Evolutionary conservation across 1,140 invertebrate species (phyloP), one percentile per base, ranked within the genome.

Genomic region (Orius laevigatus): DNA sequence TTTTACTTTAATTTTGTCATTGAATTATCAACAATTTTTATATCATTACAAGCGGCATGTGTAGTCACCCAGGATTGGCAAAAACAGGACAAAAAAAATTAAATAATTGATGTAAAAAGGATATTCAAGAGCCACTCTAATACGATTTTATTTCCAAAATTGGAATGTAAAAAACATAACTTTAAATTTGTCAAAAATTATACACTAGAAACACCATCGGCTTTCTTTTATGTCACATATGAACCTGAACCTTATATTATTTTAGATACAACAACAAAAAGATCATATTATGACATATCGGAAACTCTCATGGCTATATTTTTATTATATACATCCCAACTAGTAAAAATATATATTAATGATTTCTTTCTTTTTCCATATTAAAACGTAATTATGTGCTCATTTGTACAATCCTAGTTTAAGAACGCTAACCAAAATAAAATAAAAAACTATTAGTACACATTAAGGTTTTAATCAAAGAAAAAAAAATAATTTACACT

Each of bases 141-240:
- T 25, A 45, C 43, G 25, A 45, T 31, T 45, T 45, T 45, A 15
- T 45, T 31, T 45, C 32, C 43, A 19, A 33, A 45, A 45, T 10
- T 45, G 43, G 43, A 45, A 45, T 45, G 43, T 45, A 45, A 31
- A 45, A 45, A 45, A 45, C 43, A 45, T 45, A 45, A 45, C 43
- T 45, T 45, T 31, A 25, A 31, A 45, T 31, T 45, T 45, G 19
- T 45, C 19, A 45, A 45, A 42, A 45, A 45, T 45, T 45, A 45
- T 45, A 45, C 43, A 45, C 43, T 45, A 45, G 25, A 45, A 45
- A 19, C 32, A 45, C 43, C 43, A 45, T 31, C 32, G n/a, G 43
- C 19, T 45, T 45, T 45, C 32, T 45, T n/a, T 45, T 45, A 45
- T 45, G 43, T 31, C 43, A 31, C 32, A 45, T 31, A 19, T 31